Conservation (phyloP, 2,797 vertebrate genomes). For the Oreonectes daqikongensis region DNA sequence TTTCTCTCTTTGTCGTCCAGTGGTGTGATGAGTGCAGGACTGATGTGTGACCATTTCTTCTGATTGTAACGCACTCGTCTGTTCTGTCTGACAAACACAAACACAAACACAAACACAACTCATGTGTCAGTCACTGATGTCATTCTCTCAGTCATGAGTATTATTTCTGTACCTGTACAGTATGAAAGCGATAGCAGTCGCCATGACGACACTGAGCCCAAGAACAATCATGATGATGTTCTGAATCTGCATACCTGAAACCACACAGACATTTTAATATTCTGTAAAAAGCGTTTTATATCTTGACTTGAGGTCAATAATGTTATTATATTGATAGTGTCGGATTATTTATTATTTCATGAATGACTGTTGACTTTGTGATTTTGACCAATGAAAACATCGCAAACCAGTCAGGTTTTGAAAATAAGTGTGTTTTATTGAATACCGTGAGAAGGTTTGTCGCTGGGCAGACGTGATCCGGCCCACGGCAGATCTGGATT, state of each 20-base stretch:
- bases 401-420: too few species aligned
- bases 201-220: constrained; percentile 80
- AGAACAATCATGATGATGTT: constrained; percentile 86
- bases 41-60: constrained; percentile 91
- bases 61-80: constrained; percentile 76
- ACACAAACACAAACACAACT: too few species aligned
- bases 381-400: too few species aligned
- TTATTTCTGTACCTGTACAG: constrained; percentile 84
- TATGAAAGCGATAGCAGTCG: constrained; percentile 85
- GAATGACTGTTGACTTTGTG: too few species aligned
- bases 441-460: constrained; percentile 73
- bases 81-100: constrained; percentile 82
- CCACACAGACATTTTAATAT: background rate
- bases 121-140: background rate
- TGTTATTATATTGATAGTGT: too few species aligned
- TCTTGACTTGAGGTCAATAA: too few species aligned
- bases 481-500: constrained; percentile 81
- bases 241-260: constrained; percentile 64
- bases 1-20: constrained; percentile 82
- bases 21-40: constrained; percentile 78
- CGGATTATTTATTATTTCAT: too few species aligned
- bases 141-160: background rate
- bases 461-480: constrained; percentile 75
- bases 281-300: too few species aligned
- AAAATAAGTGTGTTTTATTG: background rate